Evolutionary conservation across 2,797 vertebrate species (phyloP).

Genomic region (Anisognathus igniventris): DNA sequence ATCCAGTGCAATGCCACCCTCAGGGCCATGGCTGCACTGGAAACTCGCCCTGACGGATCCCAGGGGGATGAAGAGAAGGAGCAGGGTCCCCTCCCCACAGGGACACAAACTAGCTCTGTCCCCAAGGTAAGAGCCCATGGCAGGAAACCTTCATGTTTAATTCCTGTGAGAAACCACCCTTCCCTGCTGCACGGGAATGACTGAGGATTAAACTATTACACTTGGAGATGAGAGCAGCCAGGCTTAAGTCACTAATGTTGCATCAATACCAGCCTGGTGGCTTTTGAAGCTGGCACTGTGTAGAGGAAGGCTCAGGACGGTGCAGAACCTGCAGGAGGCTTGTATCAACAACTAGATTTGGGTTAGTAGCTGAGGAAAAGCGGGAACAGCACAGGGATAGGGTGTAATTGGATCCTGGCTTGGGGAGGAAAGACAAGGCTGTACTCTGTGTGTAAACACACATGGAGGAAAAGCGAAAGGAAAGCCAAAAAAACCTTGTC

Average conservation of each 20-base stretch:
- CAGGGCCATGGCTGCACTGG: background rate
- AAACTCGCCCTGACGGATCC: background rate
- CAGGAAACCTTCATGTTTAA: background rate
- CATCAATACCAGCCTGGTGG: background rate
- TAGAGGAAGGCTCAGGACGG: background rate
- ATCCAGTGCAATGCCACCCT: background rate
- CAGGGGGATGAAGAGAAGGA: background rate
- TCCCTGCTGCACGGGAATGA: background rate
- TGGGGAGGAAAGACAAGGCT: background rate
- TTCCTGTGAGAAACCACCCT: background rate
- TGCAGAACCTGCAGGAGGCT: background rate
- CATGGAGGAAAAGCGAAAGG: background rate
- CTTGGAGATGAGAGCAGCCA: background rate
- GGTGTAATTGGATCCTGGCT: background rate
- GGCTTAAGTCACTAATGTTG: background rate
- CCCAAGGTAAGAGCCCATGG: background rate
- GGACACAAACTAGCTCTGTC: background rate
- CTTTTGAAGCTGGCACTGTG: background rate
- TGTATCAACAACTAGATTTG: background rate
- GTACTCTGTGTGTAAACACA: background rate
- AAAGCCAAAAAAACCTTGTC: conserved; percentile 32
- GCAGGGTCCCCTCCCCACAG: background rate
- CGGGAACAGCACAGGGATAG: background rate
- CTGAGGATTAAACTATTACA: background rate
- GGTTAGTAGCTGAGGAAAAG: background rate